Percentiles rank a stretch among this genome's conserved stretches.
Conservation (phyloP, 2,888 invertebrate species). For the Acanthococcus lagerstroemiae region DNA sequence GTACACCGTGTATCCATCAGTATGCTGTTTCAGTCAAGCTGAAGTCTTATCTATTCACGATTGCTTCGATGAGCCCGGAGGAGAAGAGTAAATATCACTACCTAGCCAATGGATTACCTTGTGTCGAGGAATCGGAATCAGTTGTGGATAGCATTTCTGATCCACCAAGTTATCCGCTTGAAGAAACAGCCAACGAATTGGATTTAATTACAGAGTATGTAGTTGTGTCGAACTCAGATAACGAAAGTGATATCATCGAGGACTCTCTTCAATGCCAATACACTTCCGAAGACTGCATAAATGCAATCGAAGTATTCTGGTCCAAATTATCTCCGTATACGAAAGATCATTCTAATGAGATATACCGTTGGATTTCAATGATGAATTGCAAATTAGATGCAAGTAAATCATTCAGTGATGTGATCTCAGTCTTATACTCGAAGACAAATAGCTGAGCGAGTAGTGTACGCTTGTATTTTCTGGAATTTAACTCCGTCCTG, state of each 20-base stretch:
- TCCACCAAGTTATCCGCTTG: neutral
- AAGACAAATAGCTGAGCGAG: too few relatives aligned
- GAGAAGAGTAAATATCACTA: slow-evolving; percentile 15
- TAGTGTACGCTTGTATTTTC: too few relatives aligned
- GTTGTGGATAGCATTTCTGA: neutral
- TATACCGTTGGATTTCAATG: too few relatives aligned
- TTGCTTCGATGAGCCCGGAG: slow-evolving; percentile 8
- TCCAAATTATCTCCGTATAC: too few relatives aligned
- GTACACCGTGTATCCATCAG: slow-evolving; percentile 9
- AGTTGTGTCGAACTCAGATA: slow-evolving; percentile 7
- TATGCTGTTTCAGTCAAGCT: neutral
- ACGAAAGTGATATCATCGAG: neutral
- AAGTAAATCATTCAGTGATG: too few relatives aligned
- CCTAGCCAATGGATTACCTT: neutral
- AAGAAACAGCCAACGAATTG: slow-evolving; percentile 1
- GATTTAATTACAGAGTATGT: slow-evolving; percentile 14
- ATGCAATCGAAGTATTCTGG: too few relatives aligned
- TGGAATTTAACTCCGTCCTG: too few relatives aligned
- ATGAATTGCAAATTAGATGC: too few relatives aligned
- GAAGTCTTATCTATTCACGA: slow-evolving; percentile 9
- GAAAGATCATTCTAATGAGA: too few relatives aligned
- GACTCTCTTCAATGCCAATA: neutral
- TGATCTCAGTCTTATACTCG: too few relatives aligned
- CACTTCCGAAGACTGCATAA: slow-evolving; percentile 13
- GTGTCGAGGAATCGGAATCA: neutral